A percentile compares a stretch with the other conserved stretches of the same genome.
These are phyloP conservation scores for Tetramorium bicarinatum DNA, from an alignment of 2,888 invertebrate species.

Conservation along the genomic window DNA sequence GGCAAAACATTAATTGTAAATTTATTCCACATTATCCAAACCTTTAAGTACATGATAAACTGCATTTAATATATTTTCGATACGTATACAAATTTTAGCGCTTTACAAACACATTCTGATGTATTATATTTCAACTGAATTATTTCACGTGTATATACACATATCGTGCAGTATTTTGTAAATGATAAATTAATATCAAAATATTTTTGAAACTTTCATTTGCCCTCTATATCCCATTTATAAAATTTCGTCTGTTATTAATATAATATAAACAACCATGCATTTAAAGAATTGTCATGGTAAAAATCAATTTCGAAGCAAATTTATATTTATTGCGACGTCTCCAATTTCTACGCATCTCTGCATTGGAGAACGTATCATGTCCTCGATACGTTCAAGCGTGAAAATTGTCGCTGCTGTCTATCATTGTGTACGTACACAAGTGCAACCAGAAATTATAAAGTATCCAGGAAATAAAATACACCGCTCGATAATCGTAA, in stretches of 20 bases:
- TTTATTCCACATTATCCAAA: neutral
- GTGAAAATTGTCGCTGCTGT: neutral
- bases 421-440: neutral
- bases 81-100: neutral
- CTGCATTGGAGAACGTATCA: too few relatives aligned
- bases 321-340: neutral
- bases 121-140: neutral
- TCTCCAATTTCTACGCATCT: neutral
- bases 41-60: neutral
- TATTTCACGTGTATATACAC: neutral
- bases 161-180: neutral
- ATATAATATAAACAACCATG: neutral
- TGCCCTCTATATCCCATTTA: neutral
- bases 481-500: neutral
- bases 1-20: neutral
- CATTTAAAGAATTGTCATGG: neutral
- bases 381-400: neutral
- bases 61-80: conserved; percentile 1
- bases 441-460: neutral
- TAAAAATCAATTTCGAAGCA: neutral
- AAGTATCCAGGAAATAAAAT: neutral
- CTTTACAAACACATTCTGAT: neutral
- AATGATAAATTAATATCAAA: neutral
- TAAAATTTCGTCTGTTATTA: neutral
- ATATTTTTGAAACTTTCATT: neutral